Conservation (phyloP, 2,797 vertebrate species). For the Intellagama lesueurii region DNA sequence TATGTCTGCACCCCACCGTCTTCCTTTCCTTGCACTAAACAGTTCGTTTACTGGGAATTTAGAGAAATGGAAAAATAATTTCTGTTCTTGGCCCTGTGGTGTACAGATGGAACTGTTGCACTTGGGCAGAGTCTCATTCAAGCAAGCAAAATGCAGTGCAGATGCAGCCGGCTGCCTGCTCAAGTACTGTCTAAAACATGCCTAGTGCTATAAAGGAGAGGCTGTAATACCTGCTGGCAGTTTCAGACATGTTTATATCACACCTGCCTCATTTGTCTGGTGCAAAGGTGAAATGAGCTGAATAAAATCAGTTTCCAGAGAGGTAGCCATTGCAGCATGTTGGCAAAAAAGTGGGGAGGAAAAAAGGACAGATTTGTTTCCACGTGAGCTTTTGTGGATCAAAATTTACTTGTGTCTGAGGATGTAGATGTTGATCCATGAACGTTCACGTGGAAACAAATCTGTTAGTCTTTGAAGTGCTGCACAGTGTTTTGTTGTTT, state of each 20-base stretch:
- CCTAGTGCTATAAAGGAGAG: neutral
- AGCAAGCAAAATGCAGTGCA: neutral
- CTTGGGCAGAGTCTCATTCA: slow-evolving; percentile 1
- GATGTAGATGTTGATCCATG: too few relatives aligned
- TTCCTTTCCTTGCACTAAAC: slow-evolving; percentile 11
- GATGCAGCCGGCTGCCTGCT: neutral
- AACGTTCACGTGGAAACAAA: too few relatives aligned
- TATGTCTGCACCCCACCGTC: too few relatives aligned
- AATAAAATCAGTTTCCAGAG: neutral
- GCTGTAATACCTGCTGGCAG: slow-evolving; percentile 21
- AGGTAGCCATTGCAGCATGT: neutral
- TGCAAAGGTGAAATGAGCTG: slow-evolving; percentile 16
- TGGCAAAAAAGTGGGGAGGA: too few relatives aligned
- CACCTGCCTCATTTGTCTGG: neutral
- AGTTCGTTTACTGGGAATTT: rapidly evolving
- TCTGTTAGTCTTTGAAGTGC: too few relatives aligned
- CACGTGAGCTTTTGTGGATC: too few relatives aligned
- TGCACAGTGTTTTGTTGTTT: too few relatives aligned
- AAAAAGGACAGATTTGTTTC: too few relatives aligned
- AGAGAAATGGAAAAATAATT: slow-evolving; percentile 26
- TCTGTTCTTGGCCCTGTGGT: neutral
- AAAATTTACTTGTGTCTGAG: too few relatives aligned
- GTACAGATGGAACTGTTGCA: slow-evolving; percentile 1
- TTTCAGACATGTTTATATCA: slow-evolving; percentile 17
- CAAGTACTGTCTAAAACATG: neutral